Percentiles rank a stretch among this genome's conserved stretches.
These are phyloP conservation scores for Pseudotriccus pelzelni DNA, from an alignment of 2,797 vertebrate genomes.

Conservation along the genomic window DNA sequence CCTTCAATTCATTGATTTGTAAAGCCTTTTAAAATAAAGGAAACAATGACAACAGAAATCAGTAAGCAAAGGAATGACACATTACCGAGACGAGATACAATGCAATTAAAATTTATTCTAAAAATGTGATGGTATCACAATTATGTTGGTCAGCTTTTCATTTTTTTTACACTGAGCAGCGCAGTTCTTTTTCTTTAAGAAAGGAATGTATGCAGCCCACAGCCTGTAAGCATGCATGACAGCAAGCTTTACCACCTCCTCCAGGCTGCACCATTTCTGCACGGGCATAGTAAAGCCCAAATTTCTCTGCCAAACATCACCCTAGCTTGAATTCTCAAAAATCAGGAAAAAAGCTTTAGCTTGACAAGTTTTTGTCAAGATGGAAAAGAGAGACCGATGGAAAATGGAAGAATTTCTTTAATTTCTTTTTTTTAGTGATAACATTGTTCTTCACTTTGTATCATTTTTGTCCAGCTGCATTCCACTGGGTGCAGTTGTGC, in stretches of 20 bases:
- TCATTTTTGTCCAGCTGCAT: accelerated
- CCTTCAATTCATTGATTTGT: conserved; percentile 85
- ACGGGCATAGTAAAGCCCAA: not conserved
- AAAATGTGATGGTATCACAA: not conserved
- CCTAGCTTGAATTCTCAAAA: not conserved
- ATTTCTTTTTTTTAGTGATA: not conserved
- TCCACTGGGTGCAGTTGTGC: not conserved
- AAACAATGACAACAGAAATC: not conserved
- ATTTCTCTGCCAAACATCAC: not conserved
- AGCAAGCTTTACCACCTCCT: not conserved
- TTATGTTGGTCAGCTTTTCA: not conserved
- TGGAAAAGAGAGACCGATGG: not conserved
- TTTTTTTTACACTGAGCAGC: not conserved
- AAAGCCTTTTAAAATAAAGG: conserved; percentile 80
- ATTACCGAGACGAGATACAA: not conserved
- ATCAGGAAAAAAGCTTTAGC: not conserved
- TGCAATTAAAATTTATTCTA: not conserved
- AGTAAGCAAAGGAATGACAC: not conserved
- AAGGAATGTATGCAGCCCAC: not conserved
- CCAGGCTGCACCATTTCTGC: not conserved
- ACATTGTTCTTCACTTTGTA: not conserved
- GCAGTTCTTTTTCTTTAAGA: not conserved
- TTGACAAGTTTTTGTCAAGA: not conserved
- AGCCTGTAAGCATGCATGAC: not conserved
- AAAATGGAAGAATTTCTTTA: not conserved